phyloP scores from a whole-genome alignment of 2,797 vertebrate species.

The Ataeniobius toweri region DNA sequence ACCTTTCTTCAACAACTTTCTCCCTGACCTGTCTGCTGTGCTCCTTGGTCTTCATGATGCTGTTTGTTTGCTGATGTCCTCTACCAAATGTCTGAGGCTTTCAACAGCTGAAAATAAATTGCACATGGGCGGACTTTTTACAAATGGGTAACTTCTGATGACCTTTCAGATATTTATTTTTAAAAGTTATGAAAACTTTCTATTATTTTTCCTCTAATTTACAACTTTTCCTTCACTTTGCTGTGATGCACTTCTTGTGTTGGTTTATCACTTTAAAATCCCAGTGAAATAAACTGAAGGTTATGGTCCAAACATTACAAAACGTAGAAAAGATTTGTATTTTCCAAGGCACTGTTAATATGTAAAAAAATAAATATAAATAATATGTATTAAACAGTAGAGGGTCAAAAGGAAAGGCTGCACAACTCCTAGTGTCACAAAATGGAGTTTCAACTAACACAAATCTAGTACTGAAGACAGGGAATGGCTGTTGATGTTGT shows the following conservation, averaged over 20 bases:
- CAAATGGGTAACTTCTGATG: neutral
- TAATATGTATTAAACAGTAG: neutral
- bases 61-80: neutral
- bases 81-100: neutral
- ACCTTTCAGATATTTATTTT: neutral
- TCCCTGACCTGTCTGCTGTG: neutral
- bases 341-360: neutral
- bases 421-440: neutral
- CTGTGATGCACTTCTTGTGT: neutral
- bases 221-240: neutral
- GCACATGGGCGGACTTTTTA: neutral
- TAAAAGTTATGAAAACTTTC: neutral
- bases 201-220: neutral
- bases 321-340: neutral
- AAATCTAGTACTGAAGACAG: neutral
- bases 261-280: neutral
- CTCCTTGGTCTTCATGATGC: neutral
- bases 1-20: neutral
- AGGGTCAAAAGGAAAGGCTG: neutral
- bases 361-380: neutral
- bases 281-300: neutral
- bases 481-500: slow-evolving; percentile 2
- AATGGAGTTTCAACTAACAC: neutral
- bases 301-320: neutral
- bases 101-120: neutral